Conservation (phyloP, 2,113 vertebrate genomes). For the Diadophis punctatus region DNA sequence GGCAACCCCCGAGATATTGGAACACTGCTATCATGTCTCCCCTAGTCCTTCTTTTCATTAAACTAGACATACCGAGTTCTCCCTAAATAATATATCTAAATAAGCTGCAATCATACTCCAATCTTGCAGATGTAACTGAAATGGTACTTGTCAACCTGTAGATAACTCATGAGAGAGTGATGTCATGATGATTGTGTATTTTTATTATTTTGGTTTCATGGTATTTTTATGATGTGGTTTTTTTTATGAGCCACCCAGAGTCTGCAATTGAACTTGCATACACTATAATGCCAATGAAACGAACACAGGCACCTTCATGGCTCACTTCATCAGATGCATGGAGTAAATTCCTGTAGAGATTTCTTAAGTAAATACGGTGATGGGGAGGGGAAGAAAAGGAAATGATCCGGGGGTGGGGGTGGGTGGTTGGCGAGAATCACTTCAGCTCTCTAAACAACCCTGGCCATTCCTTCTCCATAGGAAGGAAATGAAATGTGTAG, state of each 20-base stretch:
- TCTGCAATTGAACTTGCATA: neutral
- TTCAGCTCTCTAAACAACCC: neutral
- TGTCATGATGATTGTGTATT: neutral
- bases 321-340: neutral
- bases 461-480: neutral
- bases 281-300: neutral
- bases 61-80: no score
- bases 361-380: neutral
- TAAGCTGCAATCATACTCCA: neutral
- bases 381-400: neutral
- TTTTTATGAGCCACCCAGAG: neutral
- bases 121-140: neutral
- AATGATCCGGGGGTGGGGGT: neutral
- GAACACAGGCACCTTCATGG: neutral
- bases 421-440: neutral
- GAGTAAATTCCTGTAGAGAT: neutral
- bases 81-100: neutral
- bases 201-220: neutral
- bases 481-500: neutral
- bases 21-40: no score
- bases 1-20: no score
- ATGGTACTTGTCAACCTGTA: neutral
- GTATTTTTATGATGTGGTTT: neutral
- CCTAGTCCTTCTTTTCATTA: no score
- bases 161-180: neutral